Evolutionary conservation across 2,797 vertebrate genomes (phyloP).

Genomic region (Erpetoichthys calabaricus): DNA sequence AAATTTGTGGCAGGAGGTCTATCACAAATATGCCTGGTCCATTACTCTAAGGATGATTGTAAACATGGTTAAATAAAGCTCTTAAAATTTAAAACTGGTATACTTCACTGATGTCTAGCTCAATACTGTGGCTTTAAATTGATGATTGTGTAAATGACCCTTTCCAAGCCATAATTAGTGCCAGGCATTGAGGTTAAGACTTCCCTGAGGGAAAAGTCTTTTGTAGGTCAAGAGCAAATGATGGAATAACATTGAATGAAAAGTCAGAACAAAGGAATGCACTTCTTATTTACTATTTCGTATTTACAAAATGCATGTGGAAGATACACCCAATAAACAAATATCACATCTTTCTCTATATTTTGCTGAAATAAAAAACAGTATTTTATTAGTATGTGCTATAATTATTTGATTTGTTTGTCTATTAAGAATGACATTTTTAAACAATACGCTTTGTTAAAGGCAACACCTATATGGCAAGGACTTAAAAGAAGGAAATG

Average conservation of each 20-base stretch:
- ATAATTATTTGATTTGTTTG: too few relatives aligned
- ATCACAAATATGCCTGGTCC: background rate
- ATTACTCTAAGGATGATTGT: background rate
- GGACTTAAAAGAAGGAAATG: too few relatives aligned
- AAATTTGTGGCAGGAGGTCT: background rate
- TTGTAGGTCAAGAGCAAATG: slow-evolving; percentile 36
- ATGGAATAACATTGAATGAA: slow-evolving; percentile 15
- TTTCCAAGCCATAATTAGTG: slow-evolving; percentile 53
- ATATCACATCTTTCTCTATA: too few relatives aligned
- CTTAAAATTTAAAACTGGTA: slow-evolving; percentile 31
- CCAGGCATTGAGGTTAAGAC: slow-evolving; percentile 43
- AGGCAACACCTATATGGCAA: too few relatives aligned
- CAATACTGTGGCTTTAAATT: slow-evolving; percentile 33
- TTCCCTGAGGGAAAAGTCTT: slow-evolving; percentile 24
- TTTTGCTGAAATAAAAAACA: too few relatives aligned
- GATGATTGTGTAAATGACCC: slow-evolving; percentile 42
- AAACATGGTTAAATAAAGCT: background rate
- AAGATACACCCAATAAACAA: too few relatives aligned
- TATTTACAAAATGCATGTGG: too few relatives aligned
- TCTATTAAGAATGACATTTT: too few relatives aligned
- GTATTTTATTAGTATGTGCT: too few relatives aligned
- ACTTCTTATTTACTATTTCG: background rate
- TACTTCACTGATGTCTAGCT: slow-evolving; percentile 31
- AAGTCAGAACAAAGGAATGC: slow-evolving; percentile 21
- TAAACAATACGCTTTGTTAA: too few relatives aligned